Base-by-base conservation (phyloP, 1,140 invertebrate genomes). In the Gonioctena quinquepunctata region DNA sequence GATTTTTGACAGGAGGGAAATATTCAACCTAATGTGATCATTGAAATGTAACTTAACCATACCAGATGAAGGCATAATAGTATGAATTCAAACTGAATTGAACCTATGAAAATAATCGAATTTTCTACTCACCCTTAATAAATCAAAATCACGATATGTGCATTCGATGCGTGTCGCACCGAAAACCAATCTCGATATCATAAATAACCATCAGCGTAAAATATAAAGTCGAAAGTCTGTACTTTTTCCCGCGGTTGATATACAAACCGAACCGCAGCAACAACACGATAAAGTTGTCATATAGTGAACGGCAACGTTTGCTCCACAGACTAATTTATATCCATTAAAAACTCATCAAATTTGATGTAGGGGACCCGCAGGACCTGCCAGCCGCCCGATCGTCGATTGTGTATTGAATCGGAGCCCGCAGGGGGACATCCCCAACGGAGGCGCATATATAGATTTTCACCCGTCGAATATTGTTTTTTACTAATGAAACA, bases 261-360 rank as follows among this genome's bases (percentile, higher is more conserved):
- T n/a, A 42, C 11, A 42, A 8, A 3, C 33, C 33, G 33, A 2
- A 42, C 23, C 56, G 56, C 50, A 52, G 16, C 16, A n/a, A 52
- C 50, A 18, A n/a, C 50, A 18, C 56, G 56, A 59, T 59, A 59
- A 59, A 59, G 21, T 23, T 59, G 56, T 59, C 56, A 59, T 7
- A 52, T 23, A 25, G 25, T 26, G 56, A 62, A 23, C 18, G 60
- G 26, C 18, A 42, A 62, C 60, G 60, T 62, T 62, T 48, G 60
- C 60, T 48, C 27, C 16, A 33, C 60, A 27, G 27, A 62, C 33
- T 62, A 62, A 62, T 62, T 62, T 62, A 62, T 62, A 62, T 62
- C 60, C 60, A 62, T 62, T 48, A 62, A 62, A 62, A 62, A 62
- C 27, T 62, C 60, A 62, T 62, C 60, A 62, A 62, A 62, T 42